Base-by-base conservation (phyloP, 2,113 vertebrate genomes). In the Tupaia tana region DNA sequence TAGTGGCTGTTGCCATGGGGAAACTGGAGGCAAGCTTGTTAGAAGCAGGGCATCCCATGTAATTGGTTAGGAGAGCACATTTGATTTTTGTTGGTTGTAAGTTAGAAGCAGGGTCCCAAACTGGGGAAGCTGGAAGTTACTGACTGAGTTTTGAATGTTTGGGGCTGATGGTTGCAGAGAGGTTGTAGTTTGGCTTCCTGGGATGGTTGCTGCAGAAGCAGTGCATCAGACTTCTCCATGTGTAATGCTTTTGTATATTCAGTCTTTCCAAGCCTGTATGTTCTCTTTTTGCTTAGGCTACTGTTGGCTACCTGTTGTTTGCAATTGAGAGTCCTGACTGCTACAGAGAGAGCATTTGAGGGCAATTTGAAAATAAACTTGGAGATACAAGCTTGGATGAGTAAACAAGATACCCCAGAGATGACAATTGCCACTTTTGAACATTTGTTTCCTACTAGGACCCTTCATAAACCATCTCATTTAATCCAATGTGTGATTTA, bases 21-120 rank as follows among this genome's bases (percentile, higher is more conserved):
- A 73, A 43, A 64, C 59, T 61, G 27, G 73, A 88, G n/a, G 22
- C 11, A 77, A 79, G 70, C 22, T 58, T 25, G 73, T 10, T 27
- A 67, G 52, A 64, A 77, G 66, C 2, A 27, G 18, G n/a, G 18
- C 1, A 15, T 18, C 59, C 58, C 73, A 2, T 63, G 3, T 84
- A 27, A 31, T 31, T 78, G 70, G 25, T 16, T 24, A 90, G 58
- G 52, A 29, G 24, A 34, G 22, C 27, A 34, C 56, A 24, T 20
- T 85, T 78, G 14, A 3, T 89, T 88, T 93, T 96, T 91, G 19
- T 78, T 74, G 56, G 58, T 83, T 14, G 52, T 52, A 64, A 82
- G 9, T 61, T 92, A 20, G 54, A 91, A 79, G 13, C 10, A 69
- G 59, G 70, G 7, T 54, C 4, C 87, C 66, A 90, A 71, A 90